phyloP scores from a whole-genome alignment of 2,113 vertebrate species.

The Australoheros scitulus region DNA sequence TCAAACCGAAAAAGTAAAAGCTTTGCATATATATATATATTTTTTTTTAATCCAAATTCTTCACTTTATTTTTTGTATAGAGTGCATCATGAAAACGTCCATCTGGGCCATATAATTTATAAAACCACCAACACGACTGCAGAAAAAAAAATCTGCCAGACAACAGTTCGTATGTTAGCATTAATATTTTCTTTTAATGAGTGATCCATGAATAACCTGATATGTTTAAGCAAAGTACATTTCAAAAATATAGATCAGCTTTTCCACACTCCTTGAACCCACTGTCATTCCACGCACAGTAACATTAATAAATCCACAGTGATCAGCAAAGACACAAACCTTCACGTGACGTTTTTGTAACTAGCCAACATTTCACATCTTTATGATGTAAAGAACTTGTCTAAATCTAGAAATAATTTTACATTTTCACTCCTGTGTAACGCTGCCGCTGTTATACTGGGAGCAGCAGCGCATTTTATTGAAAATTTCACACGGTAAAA shows the following conservation, averaged over 20 bases:
- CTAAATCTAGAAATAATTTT: not conserved
- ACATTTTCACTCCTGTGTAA: not conserved
- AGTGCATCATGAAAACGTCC: too few relatives aligned
- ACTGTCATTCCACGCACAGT: not conserved
- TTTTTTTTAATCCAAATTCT: not conserved
- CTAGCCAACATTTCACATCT: not conserved
- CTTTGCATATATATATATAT: not conserved
- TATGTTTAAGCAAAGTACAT: too few relatives aligned
- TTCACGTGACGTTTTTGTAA: not conserved
- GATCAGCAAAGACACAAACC: not conserved
- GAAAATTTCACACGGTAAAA: not conserved
- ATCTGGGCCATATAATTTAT: rapidly evolving
- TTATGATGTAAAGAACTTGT: not conserved
- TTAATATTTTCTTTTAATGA: too few relatives aligned
- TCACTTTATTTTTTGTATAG: too few relatives aligned
- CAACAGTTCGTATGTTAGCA: not conserved
- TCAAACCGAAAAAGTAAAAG: not conserved
- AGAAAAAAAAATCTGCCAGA: not conserved
- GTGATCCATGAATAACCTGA: too few relatives aligned
- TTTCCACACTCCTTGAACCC: not conserved
- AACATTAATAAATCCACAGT: not conserved
- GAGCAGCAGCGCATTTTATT: not conserved
- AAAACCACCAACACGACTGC: too few relatives aligned
- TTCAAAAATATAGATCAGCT: too few relatives aligned
- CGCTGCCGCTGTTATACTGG: not conserved